These are phyloP conservation scores for Falco biarmicus DNA, from an alignment of 2,797 vertebrate genomes.

Conservation along the genomic window DNA sequence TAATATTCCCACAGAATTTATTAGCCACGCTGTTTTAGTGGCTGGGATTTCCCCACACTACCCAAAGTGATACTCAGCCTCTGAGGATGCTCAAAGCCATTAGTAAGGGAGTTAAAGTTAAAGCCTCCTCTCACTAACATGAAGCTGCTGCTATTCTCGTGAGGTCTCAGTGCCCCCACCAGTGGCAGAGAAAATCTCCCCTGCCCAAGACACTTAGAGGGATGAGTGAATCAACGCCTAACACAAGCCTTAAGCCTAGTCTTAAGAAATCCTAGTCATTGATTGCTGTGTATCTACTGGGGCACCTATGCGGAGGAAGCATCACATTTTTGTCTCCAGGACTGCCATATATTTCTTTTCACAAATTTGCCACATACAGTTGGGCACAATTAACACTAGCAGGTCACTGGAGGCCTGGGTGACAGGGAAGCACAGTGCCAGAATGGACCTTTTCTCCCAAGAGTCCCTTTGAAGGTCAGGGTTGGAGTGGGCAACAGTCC, in stretches of 20 bases:
- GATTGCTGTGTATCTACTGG: neutral
- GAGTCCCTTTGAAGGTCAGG: neutral
- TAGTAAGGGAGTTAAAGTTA: neutral
- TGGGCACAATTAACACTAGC: neutral
- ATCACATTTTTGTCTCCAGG: neutral
- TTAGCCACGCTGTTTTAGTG: neutral
- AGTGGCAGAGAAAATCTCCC: neutral
- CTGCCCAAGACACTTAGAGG: neutral
- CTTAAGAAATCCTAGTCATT: neutral
- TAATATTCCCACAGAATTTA: neutral
- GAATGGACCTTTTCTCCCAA: neutral
- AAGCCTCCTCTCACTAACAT: neutral
- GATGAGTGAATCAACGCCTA: neutral
- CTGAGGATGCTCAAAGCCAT: neutral
- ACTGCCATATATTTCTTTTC: neutral
- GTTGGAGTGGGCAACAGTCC: accelerated
- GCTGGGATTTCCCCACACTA: neutral
- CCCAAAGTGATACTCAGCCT: neutral
- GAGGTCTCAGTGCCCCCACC: neutral
- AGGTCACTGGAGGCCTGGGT: neutral
- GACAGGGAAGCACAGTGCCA: neutral
- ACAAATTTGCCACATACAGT: neutral
- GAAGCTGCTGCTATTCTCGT: neutral
- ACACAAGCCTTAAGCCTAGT: neutral
- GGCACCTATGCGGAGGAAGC: neutral